phyloP scores from a whole-genome alignment of 2,797 vertebrate genomes.

The Aldrovandia affinis region DNA sequence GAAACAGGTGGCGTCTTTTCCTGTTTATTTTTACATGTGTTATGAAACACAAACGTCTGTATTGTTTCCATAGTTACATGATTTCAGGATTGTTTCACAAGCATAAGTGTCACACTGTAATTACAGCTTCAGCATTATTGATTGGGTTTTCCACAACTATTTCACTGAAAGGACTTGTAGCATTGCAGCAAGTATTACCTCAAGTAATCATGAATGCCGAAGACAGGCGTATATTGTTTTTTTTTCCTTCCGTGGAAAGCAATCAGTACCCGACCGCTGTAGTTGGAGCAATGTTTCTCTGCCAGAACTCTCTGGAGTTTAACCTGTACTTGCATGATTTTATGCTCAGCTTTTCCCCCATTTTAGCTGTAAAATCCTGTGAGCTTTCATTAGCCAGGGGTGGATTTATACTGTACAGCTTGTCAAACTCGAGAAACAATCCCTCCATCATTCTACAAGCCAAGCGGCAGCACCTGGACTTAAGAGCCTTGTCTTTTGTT shows the following conservation, averaged over 20 bases:
- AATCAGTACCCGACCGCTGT: not conserved
- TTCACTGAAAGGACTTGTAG: not conserved
- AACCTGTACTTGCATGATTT: constrained; percentile 4
- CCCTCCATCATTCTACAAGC: not conserved
- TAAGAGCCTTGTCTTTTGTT: too few species aligned
- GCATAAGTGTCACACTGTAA: not conserved
- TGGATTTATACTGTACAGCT: not conserved
- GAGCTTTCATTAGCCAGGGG: not conserved
- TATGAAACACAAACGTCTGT: not conserved
- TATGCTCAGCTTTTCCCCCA: not conserved
- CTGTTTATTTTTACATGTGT: not conserved
- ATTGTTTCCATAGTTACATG: not conserved
- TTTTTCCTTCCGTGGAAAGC: not conserved
- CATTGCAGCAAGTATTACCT: not conserved
- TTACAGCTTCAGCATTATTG: not conserved
- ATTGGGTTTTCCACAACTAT: not conserved
- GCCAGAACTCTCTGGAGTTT: constrained; percentile 1
- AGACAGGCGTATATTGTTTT: not conserved
- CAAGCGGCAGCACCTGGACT: too few species aligned
- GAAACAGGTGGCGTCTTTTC: too few species aligned
- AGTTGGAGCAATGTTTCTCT: not conserved
- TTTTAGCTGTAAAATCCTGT: not conserved
- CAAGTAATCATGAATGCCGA: too few species aligned
- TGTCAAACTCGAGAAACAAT: not conserved
- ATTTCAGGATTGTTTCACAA: not conserved